Percentiles rank a stretch among this genome's conserved stretches.
These are phyloP conservation scores for Hemithea aestivaria DNA, from an alignment of 2,888 invertebrate genomes.

Conservation along the genomic window DNA sequence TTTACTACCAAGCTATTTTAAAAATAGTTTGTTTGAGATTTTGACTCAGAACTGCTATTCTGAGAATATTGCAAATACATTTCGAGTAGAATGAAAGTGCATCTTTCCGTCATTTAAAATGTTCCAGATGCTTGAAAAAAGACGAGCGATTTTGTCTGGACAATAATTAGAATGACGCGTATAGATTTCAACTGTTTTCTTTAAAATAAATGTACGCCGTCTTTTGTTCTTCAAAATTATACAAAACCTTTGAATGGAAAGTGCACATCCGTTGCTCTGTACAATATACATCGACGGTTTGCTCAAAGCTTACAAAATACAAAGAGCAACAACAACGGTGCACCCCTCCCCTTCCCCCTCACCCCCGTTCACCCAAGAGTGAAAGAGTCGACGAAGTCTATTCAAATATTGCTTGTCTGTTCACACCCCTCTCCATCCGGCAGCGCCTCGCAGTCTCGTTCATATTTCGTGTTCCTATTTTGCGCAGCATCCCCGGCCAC, in stretches of 20 bases:
- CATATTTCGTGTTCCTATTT: constrained; percentile 79
- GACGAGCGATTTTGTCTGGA: no score
- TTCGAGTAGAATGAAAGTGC: no score
- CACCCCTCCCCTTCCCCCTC: constrained; percentile 38
- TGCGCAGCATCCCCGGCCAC: constrained; percentile 81
- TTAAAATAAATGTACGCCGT: no score
- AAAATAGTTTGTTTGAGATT: no score
- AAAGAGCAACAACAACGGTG: constrained; percentile 71
- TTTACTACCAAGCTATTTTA: no score
- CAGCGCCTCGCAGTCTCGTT: constrained; percentile 79
- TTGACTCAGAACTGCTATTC: no score
- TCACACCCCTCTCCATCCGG: constrained; percentile 71
- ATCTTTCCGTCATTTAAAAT: no score
- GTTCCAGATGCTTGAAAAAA: no score
- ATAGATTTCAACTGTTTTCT: no score
- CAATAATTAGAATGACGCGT: no score
- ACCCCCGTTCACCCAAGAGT: constrained; percentile 42
- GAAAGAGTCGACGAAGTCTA: constrained; percentile 71
- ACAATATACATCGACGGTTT: constrained; percentile 65
- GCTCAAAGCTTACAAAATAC: constrained; percentile 49
- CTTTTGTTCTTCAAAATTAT: constrained; percentile 61
- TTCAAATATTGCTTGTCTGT: constrained; percentile 75
- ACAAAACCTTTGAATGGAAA: constrained; percentile 56
- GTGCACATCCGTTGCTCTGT: constrained; percentile 66
- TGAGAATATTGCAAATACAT: no score